A percentile compares a stretch with the other conserved stretches of the same genome.
Evolutionary conservation across 2,797 vertebrate genomes (phyloP).

Genomic region (Chloroceryle amazona): DNA sequence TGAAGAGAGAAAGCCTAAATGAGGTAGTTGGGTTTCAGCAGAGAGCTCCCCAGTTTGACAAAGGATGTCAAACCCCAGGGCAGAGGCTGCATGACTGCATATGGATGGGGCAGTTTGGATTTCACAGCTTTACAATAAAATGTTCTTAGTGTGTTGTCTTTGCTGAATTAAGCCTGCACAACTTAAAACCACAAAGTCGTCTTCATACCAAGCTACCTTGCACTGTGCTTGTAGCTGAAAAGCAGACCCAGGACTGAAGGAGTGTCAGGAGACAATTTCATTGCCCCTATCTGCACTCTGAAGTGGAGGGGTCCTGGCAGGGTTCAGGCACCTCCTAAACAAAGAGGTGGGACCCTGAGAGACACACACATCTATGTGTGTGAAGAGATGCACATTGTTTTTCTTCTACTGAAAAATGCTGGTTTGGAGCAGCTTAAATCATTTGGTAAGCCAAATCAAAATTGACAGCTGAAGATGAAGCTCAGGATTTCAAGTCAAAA

Average conservation of each 20-base stretch:
- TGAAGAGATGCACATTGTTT: not conserved
- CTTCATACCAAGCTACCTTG: not conserved
- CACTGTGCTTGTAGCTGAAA: not conserved
- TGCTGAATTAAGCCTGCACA: not conserved
- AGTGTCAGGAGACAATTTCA: not conserved
- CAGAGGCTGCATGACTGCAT: not conserved
- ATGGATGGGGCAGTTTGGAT: not conserved
- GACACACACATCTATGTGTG: not conserved
- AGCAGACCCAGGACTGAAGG: not conserved
- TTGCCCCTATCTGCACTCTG: not conserved
- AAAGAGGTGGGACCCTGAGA: not conserved
- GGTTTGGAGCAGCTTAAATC: not conserved
- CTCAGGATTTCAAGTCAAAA: slow-evolving; percentile 13
- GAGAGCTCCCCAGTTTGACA: not conserved
- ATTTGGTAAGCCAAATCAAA: slow-evolving; percentile 23
- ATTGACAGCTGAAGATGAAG: not conserved
- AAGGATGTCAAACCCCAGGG: not conserved
- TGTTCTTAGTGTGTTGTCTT: not conserved
- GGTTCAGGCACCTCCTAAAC: not conserved
- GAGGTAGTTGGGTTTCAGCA: not conserved
- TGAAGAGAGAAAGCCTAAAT: not conserved
- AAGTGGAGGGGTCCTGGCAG: not conserved
- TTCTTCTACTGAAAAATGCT: not conserved
- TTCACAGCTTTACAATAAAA: not conserved
- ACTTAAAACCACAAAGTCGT: not conserved